Evolutionary conservation across 1,140 invertebrate genomes (phyloP), one percentile per base, ranked within the genome.

Genomic region (Drosophila asahinai): DNA sequence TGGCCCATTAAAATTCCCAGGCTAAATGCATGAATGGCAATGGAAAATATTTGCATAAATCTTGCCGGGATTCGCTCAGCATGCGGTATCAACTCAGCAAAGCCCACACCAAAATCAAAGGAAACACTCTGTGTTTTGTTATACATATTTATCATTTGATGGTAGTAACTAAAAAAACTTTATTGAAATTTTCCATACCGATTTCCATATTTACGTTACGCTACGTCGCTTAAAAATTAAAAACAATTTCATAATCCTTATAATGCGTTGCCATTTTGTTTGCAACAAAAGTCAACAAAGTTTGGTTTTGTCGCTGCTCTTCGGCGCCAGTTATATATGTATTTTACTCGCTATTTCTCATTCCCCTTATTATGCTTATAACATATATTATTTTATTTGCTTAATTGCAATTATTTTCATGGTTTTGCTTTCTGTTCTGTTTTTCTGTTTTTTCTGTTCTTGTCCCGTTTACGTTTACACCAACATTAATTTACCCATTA

Each of bases 11-110:
- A 90, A 74, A 90, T 84, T 63, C 75, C 57, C 49, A 49, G 73
- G 78, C 78, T 64, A 86, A 86, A 86, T 78, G 81, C 82, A 84
- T 73, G 78, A 86, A 77, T 84, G 65, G 77, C 82, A 81, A 84
- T 63, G 84, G 73, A 66, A 89, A 89, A 90, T 81, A 89, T 89
- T 89, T 89, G 86, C 84, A 89, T 89, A 89, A 90, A 89, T 89
- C 84, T 89, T 81, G 49, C 72, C 55, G 51, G 62, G 76, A 48
- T 57, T 72, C 52, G 47, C 60, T 47, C 76, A 78, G 77, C 76
- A 72, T 58, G 77, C 27, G 64, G 72, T 25, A 15, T 51, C 45
- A 19, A 11, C 54, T 5, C 45, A 15, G n/a, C n/a, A n/a, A n/a
- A n/a, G 9, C 30, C 54, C 45, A 15, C n/a, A 5, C 40, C 36